Percentiles rank a stretch among this genome's conserved stretches.
Conservation (phyloP, 2,797 vertebrate species). For the Notolabrus celidotus region DNA sequence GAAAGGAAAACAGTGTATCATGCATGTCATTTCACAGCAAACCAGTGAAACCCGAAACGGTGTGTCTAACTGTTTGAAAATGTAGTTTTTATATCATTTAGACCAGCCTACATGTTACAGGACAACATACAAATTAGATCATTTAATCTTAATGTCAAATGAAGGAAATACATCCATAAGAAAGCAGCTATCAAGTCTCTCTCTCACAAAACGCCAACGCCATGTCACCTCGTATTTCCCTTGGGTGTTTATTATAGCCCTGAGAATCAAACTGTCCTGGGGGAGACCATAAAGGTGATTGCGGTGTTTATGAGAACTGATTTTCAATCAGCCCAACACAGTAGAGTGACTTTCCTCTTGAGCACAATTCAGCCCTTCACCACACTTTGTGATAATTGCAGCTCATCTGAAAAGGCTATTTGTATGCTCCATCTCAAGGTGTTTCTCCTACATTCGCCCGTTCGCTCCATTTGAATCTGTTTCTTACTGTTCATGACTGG, state of each 20-base stretch:
- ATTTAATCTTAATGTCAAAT: constrained; percentile 53
- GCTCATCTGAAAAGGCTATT: constrained; percentile 67
- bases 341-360: constrained; percentile 71
- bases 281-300: constrained; percentile 77
- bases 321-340: constrained; percentile 75
- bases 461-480: constrained; percentile 46
- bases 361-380: constrained; percentile 71
- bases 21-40: constrained; percentile 15
- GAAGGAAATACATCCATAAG: constrained; percentile 58
- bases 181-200: constrained; percentile 48
- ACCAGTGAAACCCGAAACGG: not conserved
- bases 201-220: constrained; percentile 54
- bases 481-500: constrained; percentile 42
- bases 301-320: constrained; percentile 76
- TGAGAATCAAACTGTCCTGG: constrained; percentile 67
- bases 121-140: constrained; percentile 51
- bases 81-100: constrained; percentile 5
- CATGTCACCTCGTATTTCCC: constrained; percentile 55
- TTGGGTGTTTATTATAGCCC: constrained; percentile 64
- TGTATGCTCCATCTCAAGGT: constrained; percentile 55
- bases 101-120: constrained; percentile 27
- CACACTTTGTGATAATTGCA: constrained; percentile 78
- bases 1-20: constrained; percentile 1
- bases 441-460: constrained; percentile 19
- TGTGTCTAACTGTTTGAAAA: not conserved